Evolutionary conservation across 2,888 invertebrate species (phyloP).

Genomic region (Listrodromus nycthemerus): DNA sequence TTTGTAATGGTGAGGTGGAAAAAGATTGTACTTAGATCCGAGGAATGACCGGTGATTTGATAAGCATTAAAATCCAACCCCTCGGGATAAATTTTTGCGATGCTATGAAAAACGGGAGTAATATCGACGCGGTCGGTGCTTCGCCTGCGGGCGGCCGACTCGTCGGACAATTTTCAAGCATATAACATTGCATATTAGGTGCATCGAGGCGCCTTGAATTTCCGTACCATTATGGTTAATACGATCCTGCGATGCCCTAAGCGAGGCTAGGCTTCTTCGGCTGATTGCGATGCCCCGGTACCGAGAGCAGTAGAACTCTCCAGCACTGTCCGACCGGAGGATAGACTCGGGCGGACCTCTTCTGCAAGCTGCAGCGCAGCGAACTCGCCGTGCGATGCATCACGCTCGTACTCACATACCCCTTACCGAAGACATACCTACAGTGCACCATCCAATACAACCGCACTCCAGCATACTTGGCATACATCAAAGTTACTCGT

Average conservation of each 20-base stretch:
- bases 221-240: slow-evolving; percentile 80
- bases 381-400: slow-evolving; percentile 12
- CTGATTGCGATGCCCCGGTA: slow-evolving; percentile 73
- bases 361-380: background rate
- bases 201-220: slow-evolving; percentile 61
- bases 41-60: slow-evolving; percentile 25
- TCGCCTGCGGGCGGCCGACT: slow-evolving; percentile 28
- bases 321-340: slow-evolving; percentile 17
- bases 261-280: slow-evolving; percentile 48
- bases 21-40: background rate
- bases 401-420: slow-evolving; percentile 22
- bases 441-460: slow-evolving; percentile 5
- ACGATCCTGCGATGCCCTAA: slow-evolving; percentile 70
- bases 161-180: slow-evolving; percentile 50
- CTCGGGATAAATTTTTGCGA: background rate
- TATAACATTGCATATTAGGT: slow-evolving; percentile 37
- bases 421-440: slow-evolving; percentile 3
- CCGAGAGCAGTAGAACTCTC: slow-evolving; percentile 23
- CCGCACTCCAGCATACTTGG: slow-evolving; percentile 2
- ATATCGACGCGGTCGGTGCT: slow-evolving; percentile 30
- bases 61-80: slow-evolving; percentile 23
- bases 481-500: slow-evolving; percentile 24
- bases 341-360: slow-evolving; percentile 28
- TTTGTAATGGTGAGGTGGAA: background rate
- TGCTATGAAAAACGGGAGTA: slow-evolving; percentile 45